Percentiles rank a stretch among this genome's conserved stretches.
Evolutionary conservation across 2,113 vertebrate species (phyloP).

Genomic region (Pyxicephalus adspersus): DNA sequence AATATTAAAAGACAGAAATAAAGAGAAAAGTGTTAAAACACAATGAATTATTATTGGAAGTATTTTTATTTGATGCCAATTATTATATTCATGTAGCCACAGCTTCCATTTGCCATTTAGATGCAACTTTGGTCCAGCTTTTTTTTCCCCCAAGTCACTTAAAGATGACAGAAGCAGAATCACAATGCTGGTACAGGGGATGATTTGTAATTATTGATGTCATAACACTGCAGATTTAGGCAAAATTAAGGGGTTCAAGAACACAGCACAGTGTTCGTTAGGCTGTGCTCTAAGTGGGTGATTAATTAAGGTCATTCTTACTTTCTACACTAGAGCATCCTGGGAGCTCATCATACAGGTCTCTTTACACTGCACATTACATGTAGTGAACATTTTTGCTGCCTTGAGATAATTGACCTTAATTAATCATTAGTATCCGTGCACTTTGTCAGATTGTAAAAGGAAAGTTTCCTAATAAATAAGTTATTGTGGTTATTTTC

Average conservation of each 20-base stretch:
- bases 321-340: slow-evolving; percentile 7
- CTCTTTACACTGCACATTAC: slow-evolving; percentile 9
- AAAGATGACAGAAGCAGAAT: neutral
- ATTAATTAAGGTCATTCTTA: slow-evolving; percentile 21
- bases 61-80: too few species aligned
- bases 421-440: slow-evolving; percentile 1
- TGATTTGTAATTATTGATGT: neutral
- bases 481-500: slow-evolving; percentile 27
- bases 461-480: slow-evolving; percentile 12
- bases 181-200: neutral
- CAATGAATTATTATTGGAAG: too few species aligned
- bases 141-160: neutral
- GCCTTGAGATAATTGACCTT: slow-evolving; percentile 22
- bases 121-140: neutral
- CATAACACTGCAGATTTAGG: slow-evolving; percentile 12
- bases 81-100: neutral
- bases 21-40: too few species aligned
- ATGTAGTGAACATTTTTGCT: slow-evolving; percentile 10
- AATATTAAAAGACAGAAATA: too few species aligned
- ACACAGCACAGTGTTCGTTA: neutral
- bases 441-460: slow-evolving; percentile 23
- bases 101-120: neutral
- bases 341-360: slow-evolving; percentile 10
- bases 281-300: neutral
- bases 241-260: neutral